Evolutionary conservation across 2,888 invertebrate species (phyloP), one percentile per base, ranked within the genome.

Genomic region (Lutraria lutraria): DNA sequence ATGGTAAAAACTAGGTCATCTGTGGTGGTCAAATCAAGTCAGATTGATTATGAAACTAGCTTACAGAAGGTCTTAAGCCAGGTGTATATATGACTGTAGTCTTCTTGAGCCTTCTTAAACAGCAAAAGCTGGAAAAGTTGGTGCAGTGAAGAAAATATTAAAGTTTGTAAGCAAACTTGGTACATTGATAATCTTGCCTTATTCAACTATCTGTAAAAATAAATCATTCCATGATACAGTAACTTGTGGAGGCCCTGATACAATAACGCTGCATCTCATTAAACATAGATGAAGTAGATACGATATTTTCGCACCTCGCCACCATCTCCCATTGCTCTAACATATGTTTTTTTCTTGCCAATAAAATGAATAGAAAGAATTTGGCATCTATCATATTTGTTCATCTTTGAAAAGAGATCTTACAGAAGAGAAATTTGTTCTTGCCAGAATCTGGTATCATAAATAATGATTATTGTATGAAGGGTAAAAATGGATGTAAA

Each of bases 381-480:
- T 76, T 76, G 76, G 76, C 76, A 76, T 31, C 31, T 16, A 76
- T 76, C 34, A 34, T 76, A 31, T 76, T 76, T 76, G 76, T 76
- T 31, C 15, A 31, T 16, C 31, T 76, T 76, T 76, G 29, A 76
- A 31, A 16, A 25, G 15, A 76, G 29, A 34, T 76, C 31, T 76
- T 76, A 76, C 76, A 31, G 72, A 29, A 19, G 60, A 21, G 60
- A 21, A 76, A 0, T 76, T 34, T 34, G 0, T 76, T 76, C 31
- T 76, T 76, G 76, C 76, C 31, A 76, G 76, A 76, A 76, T 34
- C 34, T 34, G 31, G 34, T 76, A 19, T 4, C 13, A 6, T 34
- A 16, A 31, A 34, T 76, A 31, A 76, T 76, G 3, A 19, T 15
- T 76, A 12, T 68, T 25, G 63, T n/a, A 12, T 68, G 25, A 25